Evolutionary conservation across 2,888 invertebrate species (phyloP).

Genomic region (Ennomos erosarius): DNA sequence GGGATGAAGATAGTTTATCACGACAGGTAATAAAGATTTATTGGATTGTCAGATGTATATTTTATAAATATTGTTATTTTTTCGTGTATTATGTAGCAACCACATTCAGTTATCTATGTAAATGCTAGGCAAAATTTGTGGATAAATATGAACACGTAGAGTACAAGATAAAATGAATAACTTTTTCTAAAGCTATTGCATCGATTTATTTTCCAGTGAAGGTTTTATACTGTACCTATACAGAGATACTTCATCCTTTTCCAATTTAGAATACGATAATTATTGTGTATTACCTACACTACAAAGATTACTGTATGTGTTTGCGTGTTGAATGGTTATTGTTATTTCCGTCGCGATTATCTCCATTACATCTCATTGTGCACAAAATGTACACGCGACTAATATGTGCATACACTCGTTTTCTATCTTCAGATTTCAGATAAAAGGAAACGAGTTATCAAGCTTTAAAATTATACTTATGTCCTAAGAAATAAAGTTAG

Average conservation of each 20-base stretch:
- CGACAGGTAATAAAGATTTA: conserved; percentile 70
- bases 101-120: conserved; percentile 14
- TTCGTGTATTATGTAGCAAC: conserved; percentile 1
- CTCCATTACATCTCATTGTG: conserved; percentile 9
- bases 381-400: conserved; percentile 26
- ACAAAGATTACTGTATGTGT: conserved; percentile 13
- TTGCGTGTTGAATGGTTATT: conserved; percentile 15
- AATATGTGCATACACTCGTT: conserved; percentile 30
- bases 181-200: too few species aligned
- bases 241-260: too few species aligned
- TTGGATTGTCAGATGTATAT: neutral
- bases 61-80: conserved; percentile 14
- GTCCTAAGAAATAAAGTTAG: conserved; percentile 24
- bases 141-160: too few species aligned
- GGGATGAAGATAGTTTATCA: conserved; percentile 86
- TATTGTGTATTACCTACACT: too few species aligned
- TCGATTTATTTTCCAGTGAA: too few species aligned
- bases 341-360: conserved; percentile 15
- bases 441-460: conserved; percentile 29
- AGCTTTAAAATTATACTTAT: conserved; percentile 23
- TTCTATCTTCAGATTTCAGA: conserved; percentile 40
- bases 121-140: neutral
- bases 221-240: too few species aligned
- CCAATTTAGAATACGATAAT: too few species aligned
- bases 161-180: too few species aligned